Percentiles rank a stretch among this genome's conserved stretches.
phyloP scores from a whole-genome alignment of 2,888 invertebrate species.

The Ceratothoa steindachneri region DNA sequence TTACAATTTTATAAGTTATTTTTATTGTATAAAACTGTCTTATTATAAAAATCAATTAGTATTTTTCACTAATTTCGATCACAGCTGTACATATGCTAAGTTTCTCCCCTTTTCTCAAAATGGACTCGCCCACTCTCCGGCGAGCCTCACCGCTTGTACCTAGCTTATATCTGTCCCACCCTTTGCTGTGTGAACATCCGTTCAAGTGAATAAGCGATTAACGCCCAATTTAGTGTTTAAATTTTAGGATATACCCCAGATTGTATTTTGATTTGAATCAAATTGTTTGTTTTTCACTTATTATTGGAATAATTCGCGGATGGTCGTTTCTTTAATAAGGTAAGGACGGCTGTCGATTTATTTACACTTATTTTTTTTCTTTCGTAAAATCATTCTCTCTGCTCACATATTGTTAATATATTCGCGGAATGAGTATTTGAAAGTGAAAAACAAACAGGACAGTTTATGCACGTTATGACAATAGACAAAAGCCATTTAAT shows the following conservation, averaged over 20 bases:
- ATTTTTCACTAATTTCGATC: background rate
- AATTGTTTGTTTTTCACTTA: background rate
- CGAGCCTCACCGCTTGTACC: background rate
- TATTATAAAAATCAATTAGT: background rate
- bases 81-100: background rate
- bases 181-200: background rate
- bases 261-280: background rate
- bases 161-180: background rate
- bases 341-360: background rate
- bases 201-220: background rate
- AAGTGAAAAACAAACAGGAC: no score
- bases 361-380: background rate
- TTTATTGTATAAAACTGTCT: background rate
- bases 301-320: background rate
- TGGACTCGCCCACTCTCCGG: background rate
- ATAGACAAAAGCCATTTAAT: no score
- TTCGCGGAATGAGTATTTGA: no score
- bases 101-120: background rate
- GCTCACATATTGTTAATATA: no score
- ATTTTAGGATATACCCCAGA: background rate
- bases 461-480: no score
- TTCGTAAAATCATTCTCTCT: background rate
- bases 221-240: background rate
- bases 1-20: background rate
- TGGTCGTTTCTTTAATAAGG: background rate